These are phyloP conservation scores for Daktulosphaira vitifoliae DNA, from an alignment of 1,140 invertebrate genomes.

Conservation along the genomic window DNA sequence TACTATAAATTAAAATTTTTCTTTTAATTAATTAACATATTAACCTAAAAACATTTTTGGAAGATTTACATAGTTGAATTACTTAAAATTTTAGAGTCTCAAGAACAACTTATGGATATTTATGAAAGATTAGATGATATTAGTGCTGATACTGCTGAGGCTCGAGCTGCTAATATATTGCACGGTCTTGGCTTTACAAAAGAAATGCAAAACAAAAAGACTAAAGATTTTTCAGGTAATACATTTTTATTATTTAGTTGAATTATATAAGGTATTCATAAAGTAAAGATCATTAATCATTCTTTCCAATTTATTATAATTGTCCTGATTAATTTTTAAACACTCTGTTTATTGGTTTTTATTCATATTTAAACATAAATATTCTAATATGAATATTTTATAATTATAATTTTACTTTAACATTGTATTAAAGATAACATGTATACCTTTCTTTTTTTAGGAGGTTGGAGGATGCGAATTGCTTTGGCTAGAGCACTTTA, in stretches of 20 bases:
- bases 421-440: no score
- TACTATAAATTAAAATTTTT: no score
- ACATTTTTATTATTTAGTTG: constrained; percentile 12
- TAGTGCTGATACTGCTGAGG: constrained; percentile 88
- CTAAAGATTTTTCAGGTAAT: constrained; percentile 86
- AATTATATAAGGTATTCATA: no score
- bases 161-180: constrained; percentile 86
- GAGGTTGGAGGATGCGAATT: constrained; percentile 99
- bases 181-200: constrained; percentile 93
- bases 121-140: constrained; percentile 97
- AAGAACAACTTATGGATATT: constrained; percentile 94
- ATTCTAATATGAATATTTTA: no score
- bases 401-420: no score
- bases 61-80: not conserved
- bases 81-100: constrained; percentile 53
- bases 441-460: constrained; percentile 40
- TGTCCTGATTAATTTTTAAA: no score
- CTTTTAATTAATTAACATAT: no score
- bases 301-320: no score
- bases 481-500: constrained; percentile 88
- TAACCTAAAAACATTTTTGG: not conserved
- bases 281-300: no score
- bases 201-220: constrained; percentile 84
- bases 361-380: no score
- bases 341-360: no score